Conservation (phyloP, 92 coral and sea anemone genomes). For the Paramuricea clavata region DNA sequence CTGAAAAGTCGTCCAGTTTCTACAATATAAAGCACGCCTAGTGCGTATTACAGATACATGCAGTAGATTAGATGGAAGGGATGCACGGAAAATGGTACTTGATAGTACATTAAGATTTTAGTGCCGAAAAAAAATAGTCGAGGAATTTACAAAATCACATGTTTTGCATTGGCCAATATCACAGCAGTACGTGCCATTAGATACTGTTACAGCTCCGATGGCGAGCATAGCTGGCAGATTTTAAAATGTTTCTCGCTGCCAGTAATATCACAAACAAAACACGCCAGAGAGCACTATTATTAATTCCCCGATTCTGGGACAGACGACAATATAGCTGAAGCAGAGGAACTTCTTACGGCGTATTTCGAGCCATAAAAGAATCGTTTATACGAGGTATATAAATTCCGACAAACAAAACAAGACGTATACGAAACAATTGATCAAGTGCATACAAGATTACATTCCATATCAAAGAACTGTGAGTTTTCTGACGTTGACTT, state of each 20-base stretch:
- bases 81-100: too few species aligned
- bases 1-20: too few species aligned
- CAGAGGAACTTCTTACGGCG: conserved; percentile 46
- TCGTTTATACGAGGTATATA: conserved; percentile 41
- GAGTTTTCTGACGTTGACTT: conserved; percentile 37
- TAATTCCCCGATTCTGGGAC: conserved; percentile 22
- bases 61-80: too few species aligned
- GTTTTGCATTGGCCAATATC: too few species aligned
- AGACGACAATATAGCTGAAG: conserved; percentile 7
- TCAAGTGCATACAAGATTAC: conserved; percentile 28
- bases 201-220: too few species aligned
- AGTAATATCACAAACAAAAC: conserved; percentile 30
- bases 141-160: too few species aligned
- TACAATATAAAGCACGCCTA: too few species aligned
- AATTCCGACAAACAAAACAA: conserved; percentile 38
- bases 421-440: conserved; percentile 35
- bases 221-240: conserved; percentile 81
- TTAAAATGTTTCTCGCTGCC: conserved; percentile 27
- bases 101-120: too few species aligned
- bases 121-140: too few species aligned
- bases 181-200: too few species aligned
- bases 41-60: too few species aligned
- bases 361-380: conserved; percentile 39
- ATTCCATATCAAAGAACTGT: conserved; percentile 35
- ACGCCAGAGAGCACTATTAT: neutral